Evolutionary conservation across 2,888 invertebrate species (phyloP), one percentile per base, ranked within the genome.

Genomic region (Merodon equestris): DNA sequence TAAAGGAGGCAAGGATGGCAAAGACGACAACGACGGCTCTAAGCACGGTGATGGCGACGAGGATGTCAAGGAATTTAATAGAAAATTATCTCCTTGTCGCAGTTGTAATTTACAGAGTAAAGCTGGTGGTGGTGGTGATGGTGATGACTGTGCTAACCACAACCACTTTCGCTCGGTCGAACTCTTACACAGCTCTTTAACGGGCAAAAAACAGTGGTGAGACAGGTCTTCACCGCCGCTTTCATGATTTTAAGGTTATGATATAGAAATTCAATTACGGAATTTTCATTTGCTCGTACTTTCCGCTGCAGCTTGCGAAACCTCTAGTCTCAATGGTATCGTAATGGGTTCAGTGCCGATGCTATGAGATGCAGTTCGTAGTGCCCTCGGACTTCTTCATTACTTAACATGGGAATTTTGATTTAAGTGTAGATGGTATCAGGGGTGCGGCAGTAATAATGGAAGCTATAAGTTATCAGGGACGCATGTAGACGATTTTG

Each of bases 181-280:
- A 7, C 7, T 2, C 27, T 27, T 27, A 4, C 27, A 27, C 27
- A 7, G 27, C 2, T 2, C 27, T 27, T 27, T 7, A 7, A 4
- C 3, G 27, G 14, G 14, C 36, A 14, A 40, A n/a, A 12, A 19
- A 18, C 45, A 18, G 4, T 54, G 34, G 34, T 54, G 18, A 27
- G 19, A 48, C 38, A 38, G 47, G 53, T 9, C n/a, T 15, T 12
- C 9, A 17, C 40, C 44, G 4, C 50, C 56, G 40, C 50, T 50
- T 67, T 38, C 27, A 27, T 42, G 56, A 66, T 56, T 48, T 13
- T 38, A 48, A 48, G 19, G 42, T 10, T 50, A 50, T 12, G 66
- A 67, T 67, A 67, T 48, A 56, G 56, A 67, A 67, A 67, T 67
- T 67, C 67, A 67, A 67, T 67, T 67, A 67, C 7, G 57, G 48